Evolutionary conservation across 2,113 vertebrate species (phyloP).

Genomic region (Jaculus jaculus): DNA sequence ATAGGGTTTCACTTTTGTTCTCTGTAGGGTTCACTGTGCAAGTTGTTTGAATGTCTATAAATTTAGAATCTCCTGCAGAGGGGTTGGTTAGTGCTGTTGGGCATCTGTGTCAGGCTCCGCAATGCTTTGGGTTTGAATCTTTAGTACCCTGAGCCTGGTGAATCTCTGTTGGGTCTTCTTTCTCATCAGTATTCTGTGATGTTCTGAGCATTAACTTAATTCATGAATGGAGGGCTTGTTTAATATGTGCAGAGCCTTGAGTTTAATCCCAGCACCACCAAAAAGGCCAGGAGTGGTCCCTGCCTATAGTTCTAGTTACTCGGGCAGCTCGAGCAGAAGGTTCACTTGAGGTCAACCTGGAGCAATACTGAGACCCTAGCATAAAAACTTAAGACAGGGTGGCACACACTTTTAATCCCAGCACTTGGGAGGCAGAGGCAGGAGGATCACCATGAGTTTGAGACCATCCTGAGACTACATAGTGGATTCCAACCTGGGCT

Average conservation of each 20-base stretch:
- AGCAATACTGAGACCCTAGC: too few relatives aligned
- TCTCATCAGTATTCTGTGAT: background rate
- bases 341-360: background rate
- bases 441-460: too few relatives aligned
- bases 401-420: too few relatives aligned
- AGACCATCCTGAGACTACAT: too few relatives aligned
- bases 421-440: too few relatives aligned
- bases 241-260: too few relatives aligned
- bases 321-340: background rate
- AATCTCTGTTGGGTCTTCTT: background rate
- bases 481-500: too few relatives aligned
- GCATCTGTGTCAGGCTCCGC: background rate
- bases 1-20: background rate
- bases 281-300: background rate
- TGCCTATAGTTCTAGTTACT: background rate
- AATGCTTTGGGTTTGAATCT: background rate
- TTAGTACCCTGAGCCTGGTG: background rate
- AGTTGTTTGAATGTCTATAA: background rate
- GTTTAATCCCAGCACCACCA: background rate
- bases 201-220: background rate
- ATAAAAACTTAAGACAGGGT: too few relatives aligned
- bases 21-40: background rate
- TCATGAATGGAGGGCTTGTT: background rate
- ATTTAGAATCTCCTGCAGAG: background rate
- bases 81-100: background rate